Conservation (phyloP, 1,140 invertebrate genomes). For the Apolygus lucorum region DNA sequence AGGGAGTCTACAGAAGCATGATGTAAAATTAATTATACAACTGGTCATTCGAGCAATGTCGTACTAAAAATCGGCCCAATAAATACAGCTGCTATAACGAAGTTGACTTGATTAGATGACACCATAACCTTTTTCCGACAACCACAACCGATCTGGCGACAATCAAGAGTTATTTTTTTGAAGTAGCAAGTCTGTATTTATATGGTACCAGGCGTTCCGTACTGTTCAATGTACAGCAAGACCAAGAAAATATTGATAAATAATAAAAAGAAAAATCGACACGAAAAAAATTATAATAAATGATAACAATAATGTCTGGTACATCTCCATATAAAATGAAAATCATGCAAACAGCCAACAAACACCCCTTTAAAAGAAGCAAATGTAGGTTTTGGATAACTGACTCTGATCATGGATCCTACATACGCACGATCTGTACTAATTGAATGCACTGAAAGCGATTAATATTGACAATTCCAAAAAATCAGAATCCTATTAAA, state of each 20-base stretch:
- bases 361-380: conserved; percentile 35
- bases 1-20: neutral
- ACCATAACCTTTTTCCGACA: too few relatives aligned
- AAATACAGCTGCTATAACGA: conserved; percentile 16
- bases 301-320: conserved; percentile 16
- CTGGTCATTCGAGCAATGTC: conserved; percentile 23
- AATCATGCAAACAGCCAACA: conserved; percentile 35
- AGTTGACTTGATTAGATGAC: too few relatives aligned
- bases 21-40: neutral
- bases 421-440: neutral
- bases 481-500: neutral
- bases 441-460: conserved; percentile 12
- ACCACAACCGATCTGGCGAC: too few relatives aligned
- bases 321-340: conserved; percentile 29
- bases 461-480: neutral
- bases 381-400: conserved; percentile 26
- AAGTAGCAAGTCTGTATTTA: conserved; percentile 10
- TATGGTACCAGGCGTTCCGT: neutral
- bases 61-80: neutral
- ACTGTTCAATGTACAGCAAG: neutral
- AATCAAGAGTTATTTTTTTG: too few relatives aligned
- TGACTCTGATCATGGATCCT: conserved; percentile 15
- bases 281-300: conserved; percentile 18
- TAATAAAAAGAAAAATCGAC: conserved; percentile 10
- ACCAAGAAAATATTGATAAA: neutral